Conservation (phyloP, 2,888 invertebrate genomes). For the Brachyopa scutellaris region DNA sequence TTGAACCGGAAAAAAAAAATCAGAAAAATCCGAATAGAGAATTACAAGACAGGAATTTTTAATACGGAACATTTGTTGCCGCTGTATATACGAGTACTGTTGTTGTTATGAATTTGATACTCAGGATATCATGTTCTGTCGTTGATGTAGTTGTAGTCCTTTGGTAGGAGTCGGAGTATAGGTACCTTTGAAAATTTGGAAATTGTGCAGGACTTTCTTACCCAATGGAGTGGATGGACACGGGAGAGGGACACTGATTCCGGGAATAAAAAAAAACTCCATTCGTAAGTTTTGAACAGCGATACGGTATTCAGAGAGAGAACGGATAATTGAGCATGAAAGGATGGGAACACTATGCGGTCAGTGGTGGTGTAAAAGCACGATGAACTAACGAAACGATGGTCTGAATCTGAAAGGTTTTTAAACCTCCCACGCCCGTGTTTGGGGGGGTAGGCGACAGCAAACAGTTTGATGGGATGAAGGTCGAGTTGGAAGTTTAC, state of each 20-base stretch:
- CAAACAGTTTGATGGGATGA: neutral
- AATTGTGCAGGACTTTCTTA: neutral
- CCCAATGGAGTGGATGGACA: neutral
- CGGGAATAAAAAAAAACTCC: constrained; percentile 5
- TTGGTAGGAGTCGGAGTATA: too few relatives aligned
- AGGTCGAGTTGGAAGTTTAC: too few relatives aligned
- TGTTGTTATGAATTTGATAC: constrained; percentile 21
- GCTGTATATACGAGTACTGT: neutral
- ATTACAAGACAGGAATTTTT: constrained; percentile 22
- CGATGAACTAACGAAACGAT: neutral
- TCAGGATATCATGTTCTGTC: neutral
- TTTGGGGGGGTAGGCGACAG: neutral
- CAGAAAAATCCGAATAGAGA: constrained; percentile 10
- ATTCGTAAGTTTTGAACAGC: constrained; percentile 14
- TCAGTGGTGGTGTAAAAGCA: neutral
- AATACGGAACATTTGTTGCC: constrained; percentile 34
- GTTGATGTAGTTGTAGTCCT: neutral
- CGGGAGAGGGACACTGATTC: neutral
- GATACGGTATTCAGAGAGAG: constrained; percentile 1
- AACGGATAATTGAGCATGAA: neutral
- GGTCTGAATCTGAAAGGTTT: constrained; percentile 5
- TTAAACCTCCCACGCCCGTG: neutral
- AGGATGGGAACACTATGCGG: neutral
- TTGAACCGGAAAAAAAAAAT: constrained; percentile 3
- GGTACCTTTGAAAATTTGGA: constrained; percentile 1